Evolutionary conservation across 2,888 invertebrate species (phyloP).

Genomic region (Cybosia mesomella): DNA sequence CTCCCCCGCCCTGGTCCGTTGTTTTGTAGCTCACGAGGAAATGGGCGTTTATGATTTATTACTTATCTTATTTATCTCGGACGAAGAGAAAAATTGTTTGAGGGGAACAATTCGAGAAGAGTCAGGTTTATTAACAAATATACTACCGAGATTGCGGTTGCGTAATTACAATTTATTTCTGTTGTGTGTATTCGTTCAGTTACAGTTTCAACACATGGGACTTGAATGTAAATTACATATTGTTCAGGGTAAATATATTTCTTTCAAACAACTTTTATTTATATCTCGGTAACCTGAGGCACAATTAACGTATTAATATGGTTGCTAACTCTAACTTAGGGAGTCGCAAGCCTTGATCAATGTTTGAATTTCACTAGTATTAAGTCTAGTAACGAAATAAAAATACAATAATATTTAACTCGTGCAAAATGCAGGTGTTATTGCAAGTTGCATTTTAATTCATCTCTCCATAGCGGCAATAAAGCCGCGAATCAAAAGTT

Average conservation of each 20-base stretch:
- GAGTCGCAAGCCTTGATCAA: neutral
- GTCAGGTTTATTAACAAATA: slow-evolving; percentile 78
- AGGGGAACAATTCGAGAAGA: slow-evolving; percentile 70
- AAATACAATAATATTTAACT: neutral
- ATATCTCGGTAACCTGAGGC: neutral
- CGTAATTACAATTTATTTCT: slow-evolving; percentile 63
- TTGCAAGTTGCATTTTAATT: slow-evolving; percentile 60
- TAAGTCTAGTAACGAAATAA: neutral
- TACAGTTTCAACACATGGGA: slow-evolving; percentile 29
- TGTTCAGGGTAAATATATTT: neutral
- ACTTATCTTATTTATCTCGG: slow-evolving; percentile 83
- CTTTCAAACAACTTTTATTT: slow-evolving; percentile 21
- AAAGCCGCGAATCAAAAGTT: slow-evolving; percentile 86
- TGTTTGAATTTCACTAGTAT: neutral
- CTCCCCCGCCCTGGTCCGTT: slow-evolving; percentile 77
- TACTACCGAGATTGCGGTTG: slow-evolving; percentile 65
- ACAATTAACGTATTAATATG: neutral
- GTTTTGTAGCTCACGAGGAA: slow-evolving; percentile 82
- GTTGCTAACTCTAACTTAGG: neutral
- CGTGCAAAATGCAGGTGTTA: slow-evolving; percentile 39
- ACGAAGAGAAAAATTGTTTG: slow-evolving; percentile 75
- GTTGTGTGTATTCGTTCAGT: slow-evolving; percentile 29
- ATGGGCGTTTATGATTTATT: slow-evolving; percentile 84
- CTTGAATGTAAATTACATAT: slow-evolving; percentile 29
- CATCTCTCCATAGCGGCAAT: slow-evolving; percentile 73